Conservation (phyloP, 2,113 vertebrate genomes). For the Hippocampus guttulatus region DNA sequence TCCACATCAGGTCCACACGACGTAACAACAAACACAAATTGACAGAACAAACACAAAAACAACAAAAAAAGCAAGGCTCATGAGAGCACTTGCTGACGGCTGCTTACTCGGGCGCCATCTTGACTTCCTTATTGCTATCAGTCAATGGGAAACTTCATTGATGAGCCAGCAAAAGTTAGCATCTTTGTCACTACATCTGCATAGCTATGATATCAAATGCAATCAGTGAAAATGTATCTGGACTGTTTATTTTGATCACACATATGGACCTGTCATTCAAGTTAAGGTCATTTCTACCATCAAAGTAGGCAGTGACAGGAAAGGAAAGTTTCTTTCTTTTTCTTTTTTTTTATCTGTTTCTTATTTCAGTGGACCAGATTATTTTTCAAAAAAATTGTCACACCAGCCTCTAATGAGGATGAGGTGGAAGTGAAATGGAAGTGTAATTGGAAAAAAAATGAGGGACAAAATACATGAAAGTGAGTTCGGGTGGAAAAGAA, state of each 20-base stretch:
- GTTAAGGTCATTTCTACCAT: background rate
- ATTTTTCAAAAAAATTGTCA: background rate
- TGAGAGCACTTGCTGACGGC: too few species aligned
- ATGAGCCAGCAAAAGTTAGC: too few species aligned
- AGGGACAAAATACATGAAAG: background rate
- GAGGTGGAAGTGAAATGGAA: conserved; percentile 8
- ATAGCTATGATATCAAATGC: background rate
- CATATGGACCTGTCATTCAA: background rate
- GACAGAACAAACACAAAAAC: too few species aligned
- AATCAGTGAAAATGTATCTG: background rate
- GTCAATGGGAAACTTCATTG: too few species aligned
- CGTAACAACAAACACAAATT: too few species aligned
- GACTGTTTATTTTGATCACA: background rate
- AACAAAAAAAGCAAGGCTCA: too few species aligned
- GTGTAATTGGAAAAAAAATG: background rate
- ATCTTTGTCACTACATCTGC: background rate
- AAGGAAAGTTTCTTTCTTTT: background rate
- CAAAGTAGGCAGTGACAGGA: background rate
- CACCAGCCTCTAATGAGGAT: conserved; percentile 5
- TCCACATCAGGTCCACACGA: too few species aligned
- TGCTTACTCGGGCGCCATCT: too few species aligned
- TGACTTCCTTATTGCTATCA: too few species aligned
- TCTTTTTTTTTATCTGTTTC: background rate
- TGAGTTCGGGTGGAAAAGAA: background rate
- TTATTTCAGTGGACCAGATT: conserved; percentile 1